Conservation (phyloP, 1,140 invertebrate species). For the Sweltsa coloradensis region DNA sequence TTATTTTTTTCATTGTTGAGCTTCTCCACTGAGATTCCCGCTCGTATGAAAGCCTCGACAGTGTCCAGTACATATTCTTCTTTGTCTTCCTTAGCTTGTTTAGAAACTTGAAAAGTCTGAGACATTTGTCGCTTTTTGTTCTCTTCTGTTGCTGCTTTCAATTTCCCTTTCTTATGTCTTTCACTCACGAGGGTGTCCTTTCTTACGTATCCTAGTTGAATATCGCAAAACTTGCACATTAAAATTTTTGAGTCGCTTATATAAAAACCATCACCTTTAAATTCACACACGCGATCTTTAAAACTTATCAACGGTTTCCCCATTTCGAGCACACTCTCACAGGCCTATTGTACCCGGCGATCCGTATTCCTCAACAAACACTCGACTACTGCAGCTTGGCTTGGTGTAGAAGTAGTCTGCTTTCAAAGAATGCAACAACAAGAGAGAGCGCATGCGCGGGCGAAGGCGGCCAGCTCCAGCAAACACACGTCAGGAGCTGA, state of each 20-base stretch:
- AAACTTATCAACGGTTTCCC: not conserved
- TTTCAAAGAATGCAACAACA: no score
- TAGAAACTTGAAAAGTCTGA: not conserved
- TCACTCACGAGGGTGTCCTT: constrained; percentile 3
- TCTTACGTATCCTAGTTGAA: not conserved
- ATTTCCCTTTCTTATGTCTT: not conserved
- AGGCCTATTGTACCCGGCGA: no score
- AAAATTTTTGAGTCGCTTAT: not conserved
- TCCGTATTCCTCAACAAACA: no score
- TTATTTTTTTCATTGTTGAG: not conserved
- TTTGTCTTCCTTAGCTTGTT: not conserved
- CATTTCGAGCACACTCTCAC: not conserved
- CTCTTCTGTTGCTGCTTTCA: not conserved
- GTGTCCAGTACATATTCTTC: not conserved
- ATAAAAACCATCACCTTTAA: constrained; percentile 1
- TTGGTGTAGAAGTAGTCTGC: no score
- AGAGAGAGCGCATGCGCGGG: no score
- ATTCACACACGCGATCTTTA: not conserved
- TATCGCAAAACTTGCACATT: not conserved
- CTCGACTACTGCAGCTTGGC: no score
- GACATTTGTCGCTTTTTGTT: not conserved
- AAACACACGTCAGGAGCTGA: no score
- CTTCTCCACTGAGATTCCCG: not conserved
- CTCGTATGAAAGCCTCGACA: not conserved
- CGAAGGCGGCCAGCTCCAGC: no score